These are phyloP conservation scores for Anhinga anhinga DNA, from an alignment of 2,113 vertebrate genomes.

Conservation along the genomic window DNA sequence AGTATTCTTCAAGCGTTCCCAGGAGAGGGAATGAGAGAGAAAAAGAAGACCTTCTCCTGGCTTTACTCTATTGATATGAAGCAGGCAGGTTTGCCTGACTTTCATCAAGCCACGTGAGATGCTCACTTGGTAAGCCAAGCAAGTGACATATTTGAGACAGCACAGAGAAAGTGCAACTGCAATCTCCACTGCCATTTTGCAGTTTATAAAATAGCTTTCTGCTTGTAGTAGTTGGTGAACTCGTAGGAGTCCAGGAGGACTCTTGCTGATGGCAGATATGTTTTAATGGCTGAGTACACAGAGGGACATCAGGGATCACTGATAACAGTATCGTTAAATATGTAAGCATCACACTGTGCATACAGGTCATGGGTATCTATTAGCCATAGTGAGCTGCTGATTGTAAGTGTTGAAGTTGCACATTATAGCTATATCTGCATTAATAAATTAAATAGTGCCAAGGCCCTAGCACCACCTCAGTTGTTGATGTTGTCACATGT, in stretches of 20 bases:
- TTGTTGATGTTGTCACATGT: rapidly evolving
- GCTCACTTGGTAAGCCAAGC: neutral
- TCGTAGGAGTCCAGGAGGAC: neutral
- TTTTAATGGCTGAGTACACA: neutral
- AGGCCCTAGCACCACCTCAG: neutral
- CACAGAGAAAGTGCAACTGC: neutral
- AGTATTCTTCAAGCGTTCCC: neutral
- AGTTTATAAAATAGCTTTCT: neutral
- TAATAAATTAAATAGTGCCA: neutral
- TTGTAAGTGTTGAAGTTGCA: neutral
- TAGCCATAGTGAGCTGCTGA: neutral
- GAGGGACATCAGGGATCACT: neutral
- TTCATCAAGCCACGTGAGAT: neutral
- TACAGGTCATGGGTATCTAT: neutral
- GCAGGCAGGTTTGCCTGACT: neutral
- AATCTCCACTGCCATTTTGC: neutral
- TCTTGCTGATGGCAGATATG: neutral
- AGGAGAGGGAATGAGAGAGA: neutral
- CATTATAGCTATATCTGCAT: neutral
- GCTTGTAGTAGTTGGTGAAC: neutral
- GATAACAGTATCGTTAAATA: rapidly evolving
- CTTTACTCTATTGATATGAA: neutral
- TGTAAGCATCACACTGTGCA: neutral
- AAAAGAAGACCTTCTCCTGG: neutral
- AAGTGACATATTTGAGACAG: neutral